Evolutionary conservation across 2,113 vertebrate species (phyloP).

Genomic region (Saiga tatarica): DNA sequence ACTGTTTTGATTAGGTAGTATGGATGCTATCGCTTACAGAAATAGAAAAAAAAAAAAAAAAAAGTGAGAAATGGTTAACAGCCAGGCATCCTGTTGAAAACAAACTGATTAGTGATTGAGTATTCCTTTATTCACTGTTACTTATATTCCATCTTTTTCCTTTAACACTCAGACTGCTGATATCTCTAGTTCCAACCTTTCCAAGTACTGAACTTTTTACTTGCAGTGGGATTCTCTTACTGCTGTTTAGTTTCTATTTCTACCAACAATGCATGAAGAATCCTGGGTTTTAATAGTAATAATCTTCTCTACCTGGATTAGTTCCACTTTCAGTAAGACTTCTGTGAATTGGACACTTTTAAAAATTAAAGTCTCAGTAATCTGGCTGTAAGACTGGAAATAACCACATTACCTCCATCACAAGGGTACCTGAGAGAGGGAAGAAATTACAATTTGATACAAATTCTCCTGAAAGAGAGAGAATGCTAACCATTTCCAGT

Average conservation of each 20-base stretch:
- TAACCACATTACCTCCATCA: neutral
- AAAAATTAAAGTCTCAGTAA: constrained; percentile 31
- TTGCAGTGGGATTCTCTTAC: neutral
- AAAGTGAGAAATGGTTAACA: neutral
- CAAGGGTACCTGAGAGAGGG: neutral
- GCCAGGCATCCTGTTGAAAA: constrained; percentile 17
- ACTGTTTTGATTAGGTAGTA: constrained; percentile 44
- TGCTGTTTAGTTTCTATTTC: constrained; percentile 8
- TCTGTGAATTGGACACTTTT: neutral
- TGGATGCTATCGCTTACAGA: neutral
- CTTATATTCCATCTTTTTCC: neutral
- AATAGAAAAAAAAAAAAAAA: constrained; percentile 28
- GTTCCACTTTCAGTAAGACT: neutral
- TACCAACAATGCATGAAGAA: neutral
- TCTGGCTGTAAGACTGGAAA: neutral
- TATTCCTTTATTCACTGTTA: neutral
- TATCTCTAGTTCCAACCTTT: neutral
- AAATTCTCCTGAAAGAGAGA: constrained; percentile 20
- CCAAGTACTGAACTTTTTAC: neutral
- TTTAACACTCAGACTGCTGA: constrained; percentile 11
- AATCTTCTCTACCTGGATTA: neutral
- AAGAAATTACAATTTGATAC: constrained; percentile 17
- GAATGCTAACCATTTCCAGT: neutral
- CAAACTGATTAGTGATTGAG: constrained; percentile 25
- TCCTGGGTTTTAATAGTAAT: neutral